Conservation (phyloP, 2,113 vertebrate genomes). For the Genyomyrus donnyi region DNA sequence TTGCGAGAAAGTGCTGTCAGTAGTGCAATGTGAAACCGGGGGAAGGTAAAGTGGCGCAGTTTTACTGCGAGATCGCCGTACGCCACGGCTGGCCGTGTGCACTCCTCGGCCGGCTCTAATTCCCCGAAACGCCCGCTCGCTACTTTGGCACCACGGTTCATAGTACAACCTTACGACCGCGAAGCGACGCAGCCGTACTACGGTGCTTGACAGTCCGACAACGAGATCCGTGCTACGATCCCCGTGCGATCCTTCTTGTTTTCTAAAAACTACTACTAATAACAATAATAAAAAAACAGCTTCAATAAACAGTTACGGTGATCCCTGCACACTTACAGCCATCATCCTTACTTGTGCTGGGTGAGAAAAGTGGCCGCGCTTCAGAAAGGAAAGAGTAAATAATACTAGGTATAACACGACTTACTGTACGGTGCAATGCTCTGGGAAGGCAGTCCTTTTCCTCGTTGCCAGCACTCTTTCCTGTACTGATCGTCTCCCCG, state of each 20-base stretch:
- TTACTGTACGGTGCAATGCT: conserved; percentile 81
- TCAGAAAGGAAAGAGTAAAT: conserved; percentile 23
- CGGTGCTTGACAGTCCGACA: background rate
- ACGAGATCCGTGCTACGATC: conserved; percentile 44
- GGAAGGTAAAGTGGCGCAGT: conserved; percentile 57
- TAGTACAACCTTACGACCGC: conserved; percentile 17
- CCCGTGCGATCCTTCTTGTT: conserved; percentile 46
- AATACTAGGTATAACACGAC: conserved; percentile 46
- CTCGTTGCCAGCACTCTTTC: conserved; percentile 63
- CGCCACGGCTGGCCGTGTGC: conserved; percentile 43
- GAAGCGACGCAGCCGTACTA: conserved; percentile 42
- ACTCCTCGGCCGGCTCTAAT: conserved; percentile 47
- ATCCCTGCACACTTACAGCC: conserved; percentile 50
- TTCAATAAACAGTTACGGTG: conserved; percentile 50
- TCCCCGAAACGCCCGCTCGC: conserved; percentile 37
- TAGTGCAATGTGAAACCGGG: background rate
- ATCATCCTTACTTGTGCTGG: conserved; percentile 36
- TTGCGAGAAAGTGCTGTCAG: background rate
- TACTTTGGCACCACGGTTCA: conserved; percentile 35
- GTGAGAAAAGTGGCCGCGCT: conserved; percentile 32
- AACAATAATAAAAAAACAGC: conserved; percentile 16
- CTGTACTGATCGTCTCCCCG: conserved; percentile 76
- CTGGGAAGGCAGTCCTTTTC: conserved; percentile 60
- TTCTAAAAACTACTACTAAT: background rate
- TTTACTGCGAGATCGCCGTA: conserved; percentile 44